These are phyloP conservation scores for Nymphicus hollandicus DNA, from an alignment of 2,113 vertebrate species.

Conservation along the genomic window DNA sequence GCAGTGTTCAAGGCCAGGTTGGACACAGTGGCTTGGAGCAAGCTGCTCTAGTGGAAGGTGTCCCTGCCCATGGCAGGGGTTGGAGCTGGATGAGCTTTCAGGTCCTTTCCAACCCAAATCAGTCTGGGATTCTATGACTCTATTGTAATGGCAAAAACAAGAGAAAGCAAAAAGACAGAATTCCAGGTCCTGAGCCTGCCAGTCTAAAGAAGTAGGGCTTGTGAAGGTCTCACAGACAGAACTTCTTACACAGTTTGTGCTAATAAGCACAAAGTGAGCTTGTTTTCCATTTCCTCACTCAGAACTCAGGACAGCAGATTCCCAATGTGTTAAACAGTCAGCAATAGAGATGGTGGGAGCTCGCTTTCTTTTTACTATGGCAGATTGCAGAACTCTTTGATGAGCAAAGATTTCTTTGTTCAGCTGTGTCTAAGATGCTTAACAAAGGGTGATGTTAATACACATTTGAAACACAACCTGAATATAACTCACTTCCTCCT, in stretches of 20 bases:
- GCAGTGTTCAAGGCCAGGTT: too few relatives aligned
- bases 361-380: not conserved
- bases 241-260: not conserved
- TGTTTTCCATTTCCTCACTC: not conserved
- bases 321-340: not conserved
- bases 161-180: not conserved
- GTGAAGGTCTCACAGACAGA: not conserved
- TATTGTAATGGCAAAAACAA: not conserved
- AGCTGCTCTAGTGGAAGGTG: not conserved
- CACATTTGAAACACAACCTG: not conserved
- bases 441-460: not conserved
- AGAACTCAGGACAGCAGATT: not conserved
- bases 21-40: too few relatives aligned
- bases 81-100: accelerated
- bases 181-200: not conserved
- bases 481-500: not conserved
- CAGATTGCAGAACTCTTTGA: not conserved
- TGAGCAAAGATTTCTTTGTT: not conserved
- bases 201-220: not conserved
- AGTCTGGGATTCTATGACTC: not conserved
- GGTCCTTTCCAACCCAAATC: not conserved
- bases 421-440: not conserved
- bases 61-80: not conserved
- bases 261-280: not conserved
- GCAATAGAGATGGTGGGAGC: not conserved